Evolutionary conservation across 2,888 invertebrate species (phyloP), one percentile per base, ranked within the genome.

Genomic region (Tachina lurida): DNA sequence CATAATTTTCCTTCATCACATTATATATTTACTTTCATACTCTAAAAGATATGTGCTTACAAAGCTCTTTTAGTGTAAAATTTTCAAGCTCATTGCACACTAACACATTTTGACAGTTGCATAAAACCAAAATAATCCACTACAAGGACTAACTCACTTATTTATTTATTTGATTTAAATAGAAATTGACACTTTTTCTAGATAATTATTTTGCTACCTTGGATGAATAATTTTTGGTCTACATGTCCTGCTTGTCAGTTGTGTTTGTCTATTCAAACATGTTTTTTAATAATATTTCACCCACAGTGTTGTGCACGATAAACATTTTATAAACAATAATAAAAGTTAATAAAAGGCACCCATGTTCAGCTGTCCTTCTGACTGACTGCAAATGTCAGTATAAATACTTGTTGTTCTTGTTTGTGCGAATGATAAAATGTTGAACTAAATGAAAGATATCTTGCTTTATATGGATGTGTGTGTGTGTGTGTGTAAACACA

Each of bases 231-330:
- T 70, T 31, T 31, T 79, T 63, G 43, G 43, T 56, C 54, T 39
- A 54, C 8, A 56, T 63, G 71, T 71, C 63, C 45, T 45, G 65
- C 47, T 12, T 80, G 63, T 65, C 79, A 65, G 19, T 65, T 65
- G 5, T 58, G 10, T 73, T 63, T 54, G 12, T 31, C 10, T 63
- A 56, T 65, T 12, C 45, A 15, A 19, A 39, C n/a, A 67, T 12
- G 5, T 41, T 62, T 41, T 47, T 62, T 41, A 17, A 17, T 10
- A 62, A 62, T 17, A 41, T 68, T 68, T 70, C 4, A 31, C 15
- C 68, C 43, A 41, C 17, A 70, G 43, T 70, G 13, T 15, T 22
- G 15, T 41, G 56, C 10, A 2, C 19, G 0, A 15, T 43, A 43
- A 19, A 54, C 47, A 22, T 56, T 67, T 17, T 45, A 15, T 62